phyloP scores from a whole-genome alignment of 2,888 invertebrate species.

The Esperia sulphurella region DNA sequence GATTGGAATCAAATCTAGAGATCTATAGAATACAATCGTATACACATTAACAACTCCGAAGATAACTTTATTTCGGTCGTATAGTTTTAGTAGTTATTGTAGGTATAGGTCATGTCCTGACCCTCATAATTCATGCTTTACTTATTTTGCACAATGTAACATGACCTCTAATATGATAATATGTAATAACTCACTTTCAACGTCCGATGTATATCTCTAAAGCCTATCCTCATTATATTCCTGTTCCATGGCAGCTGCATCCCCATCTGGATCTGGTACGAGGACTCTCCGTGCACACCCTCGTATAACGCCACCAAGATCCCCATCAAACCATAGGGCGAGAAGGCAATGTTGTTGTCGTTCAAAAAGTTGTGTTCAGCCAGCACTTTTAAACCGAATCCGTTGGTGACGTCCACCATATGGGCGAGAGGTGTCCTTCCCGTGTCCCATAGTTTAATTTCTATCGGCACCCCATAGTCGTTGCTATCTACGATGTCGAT shows the following conservation, averaged over 20 bases:
- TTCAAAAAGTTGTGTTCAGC: conserved; percentile 85
- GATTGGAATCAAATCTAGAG: too few species aligned
- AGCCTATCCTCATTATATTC: conserved; percentile 86
- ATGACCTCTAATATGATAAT: background rate
- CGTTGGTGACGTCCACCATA: conserved; percentile 90
- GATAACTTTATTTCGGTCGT: too few species aligned
- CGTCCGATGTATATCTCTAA: conserved; percentile 90
- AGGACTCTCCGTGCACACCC: conserved; percentile 86
- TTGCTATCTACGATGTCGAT: conserved; percentile 21
- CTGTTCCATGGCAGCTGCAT: conserved; percentile 86
- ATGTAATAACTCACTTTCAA: conserved; percentile 82
- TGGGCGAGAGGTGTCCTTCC: conserved; percentile 81
- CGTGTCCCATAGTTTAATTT: conserved; percentile 68
- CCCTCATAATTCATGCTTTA: background rate
- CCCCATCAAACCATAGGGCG: conserved; percentile 90
- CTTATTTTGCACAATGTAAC: background rate
- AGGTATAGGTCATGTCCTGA: too few species aligned
- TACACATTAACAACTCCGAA: too few species aligned
- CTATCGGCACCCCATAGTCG: conserved; percentile 60
- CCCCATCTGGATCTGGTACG: conserved; percentile 84
- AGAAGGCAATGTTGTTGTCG: conserved; percentile 90
- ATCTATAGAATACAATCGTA: too few species aligned
- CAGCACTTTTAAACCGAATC: conserved; percentile 84
- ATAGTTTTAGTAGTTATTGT: too few species aligned
- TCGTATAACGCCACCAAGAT: conserved; percentile 89